Base-by-base conservation (phyloP, 2,888 invertebrate species). In the Tricholauxania praeusta region DNA sequence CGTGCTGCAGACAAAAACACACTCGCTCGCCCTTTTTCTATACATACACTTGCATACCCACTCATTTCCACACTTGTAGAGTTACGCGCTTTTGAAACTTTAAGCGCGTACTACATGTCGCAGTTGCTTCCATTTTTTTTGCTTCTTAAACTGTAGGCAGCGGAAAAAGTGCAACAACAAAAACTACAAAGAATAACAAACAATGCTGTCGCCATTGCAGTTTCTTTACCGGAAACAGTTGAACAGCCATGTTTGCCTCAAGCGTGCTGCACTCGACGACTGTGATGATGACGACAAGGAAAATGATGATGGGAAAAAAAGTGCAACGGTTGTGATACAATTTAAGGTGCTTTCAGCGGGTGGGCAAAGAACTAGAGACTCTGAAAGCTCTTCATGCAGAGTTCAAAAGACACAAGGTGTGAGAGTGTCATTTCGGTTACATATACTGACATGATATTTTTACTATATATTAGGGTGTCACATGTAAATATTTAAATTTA, bases 181-280 rank as follows among this genome's bases (percentile, higher is more conserved):
- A 12, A 55, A 15, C 28, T 48, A 19, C 19, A 63, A 32, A 48
- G 19, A 19, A 19, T n/a, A 63, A 48, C 63, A 39, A 49, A 63
- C 49, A 63, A 19, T 47, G 39, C 17, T 63, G 47, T 63, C 19
- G 39, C 48, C 19, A n/a, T 17, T n/a, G 39, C 63, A 6, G 17
- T 49, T 39, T 57, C 67, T 57, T 48, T 19, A 67, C 32, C 47
- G 57, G 67, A 67, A 67, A 57, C 55, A 67, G 67, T 67, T 48
- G 67, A 67, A 57, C 67, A 39, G 67, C 47, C 57, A 32, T 55
- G 39, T 57, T 47, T 39, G 57, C 67, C 47, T 67, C 8, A 47
- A 67, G 67, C 67, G 57, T 32, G 39, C 39, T 8, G 10, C 39
- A 55, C 67, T 67, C 57, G 57, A 67, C 19, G 67, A 39, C 55